Evolutionary conservation across 2,888 invertebrate species (phyloP).

Genomic region (Margaritifera margaritifera): DNA sequence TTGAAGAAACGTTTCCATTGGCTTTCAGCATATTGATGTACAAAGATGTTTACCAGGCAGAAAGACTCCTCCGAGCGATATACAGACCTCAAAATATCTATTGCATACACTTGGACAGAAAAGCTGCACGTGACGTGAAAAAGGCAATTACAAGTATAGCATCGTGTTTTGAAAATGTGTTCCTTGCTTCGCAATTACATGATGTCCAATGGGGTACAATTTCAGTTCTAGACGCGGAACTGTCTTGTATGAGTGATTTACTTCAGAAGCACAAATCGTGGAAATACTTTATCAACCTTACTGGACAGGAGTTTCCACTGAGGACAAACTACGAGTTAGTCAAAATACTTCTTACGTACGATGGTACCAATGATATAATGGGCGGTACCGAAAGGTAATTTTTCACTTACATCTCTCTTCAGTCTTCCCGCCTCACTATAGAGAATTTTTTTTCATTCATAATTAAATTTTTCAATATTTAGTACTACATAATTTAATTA

Average conservation of each 20-base stretch:
- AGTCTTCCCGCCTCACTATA: too few relatives aligned
- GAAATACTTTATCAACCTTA: slow-evolving; percentile 68
- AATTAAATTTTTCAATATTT: background rate
- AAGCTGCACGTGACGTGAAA: slow-evolving; percentile 22
- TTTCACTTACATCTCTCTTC: background rate
- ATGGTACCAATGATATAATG: slow-evolving; percentile 64
- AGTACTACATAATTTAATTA: too few relatives aligned
- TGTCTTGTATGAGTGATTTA: slow-evolving; percentile 55
- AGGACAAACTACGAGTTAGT: slow-evolving; percentile 66
- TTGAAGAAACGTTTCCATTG: slow-evolving; percentile 46
- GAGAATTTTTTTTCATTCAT: background rate
- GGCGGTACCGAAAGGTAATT: slow-evolving; percentile 42
- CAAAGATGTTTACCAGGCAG: slow-evolving; percentile 45
- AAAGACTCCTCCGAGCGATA: slow-evolving; percentile 48
- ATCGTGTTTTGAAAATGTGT: slow-evolving; percentile 53
- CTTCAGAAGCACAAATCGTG: slow-evolving; percentile 43
- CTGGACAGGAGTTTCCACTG: slow-evolving; percentile 67
- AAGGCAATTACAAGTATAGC: slow-evolving; percentile 28
- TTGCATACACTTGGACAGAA: slow-evolving; percentile 58
- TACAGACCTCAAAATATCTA: slow-evolving; percentile 62
- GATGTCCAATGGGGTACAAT: slow-evolving; percentile 57
- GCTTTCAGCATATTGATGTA: slow-evolving; percentile 54
- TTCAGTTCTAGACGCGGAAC: slow-evolving; percentile 57
- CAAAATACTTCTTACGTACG: slow-evolving; percentile 52
- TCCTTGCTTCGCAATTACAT: slow-evolving; percentile 37